Percentiles rank a stretch among this genome's conserved stretches.
Conservation (phyloP, 2,888 invertebrate species). For the Tinea pellionella region DNA sequence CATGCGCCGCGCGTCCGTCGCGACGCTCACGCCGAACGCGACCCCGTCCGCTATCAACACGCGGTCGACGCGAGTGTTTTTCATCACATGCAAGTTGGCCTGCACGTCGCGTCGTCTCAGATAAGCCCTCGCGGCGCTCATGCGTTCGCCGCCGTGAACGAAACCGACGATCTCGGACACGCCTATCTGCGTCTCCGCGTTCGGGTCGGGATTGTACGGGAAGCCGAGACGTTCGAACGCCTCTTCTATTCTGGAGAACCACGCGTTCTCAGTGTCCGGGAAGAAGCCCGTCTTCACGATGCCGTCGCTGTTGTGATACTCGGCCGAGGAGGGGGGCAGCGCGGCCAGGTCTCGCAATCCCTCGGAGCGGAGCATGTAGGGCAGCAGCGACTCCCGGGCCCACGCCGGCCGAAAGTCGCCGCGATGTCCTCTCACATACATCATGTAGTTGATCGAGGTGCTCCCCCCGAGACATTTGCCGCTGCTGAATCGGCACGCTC, state of each 20-base stretch:
- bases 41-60: slow-evolving; percentile 30
- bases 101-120: slow-evolving; percentile 28
- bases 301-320: slow-evolving; percentile 40
- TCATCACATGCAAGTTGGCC: slow-evolving; percentile 28
- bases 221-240: slow-evolving; percentile 29
- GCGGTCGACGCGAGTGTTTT: slow-evolving; percentile 30
- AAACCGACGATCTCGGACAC: slow-evolving; percentile 33
- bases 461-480: slow-evolving; percentile 49
- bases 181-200: slow-evolving; percentile 39
- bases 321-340: slow-evolving; percentile 32
- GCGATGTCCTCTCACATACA: slow-evolving; percentile 40
- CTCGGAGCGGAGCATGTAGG: slow-evolving; percentile 42
- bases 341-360: slow-evolving; percentile 25
- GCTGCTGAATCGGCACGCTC: slow-evolving; percentile 33
- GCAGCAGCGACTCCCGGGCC: slow-evolving; percentile 37
- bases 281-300: slow-evolving; percentile 33
- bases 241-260: slow-evolving; percentile 31
- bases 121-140: slow-evolving; percentile 39
- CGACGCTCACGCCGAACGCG: slow-evolving; percentile 32
- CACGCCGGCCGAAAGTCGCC: slow-evolving; percentile 38
- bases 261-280: slow-evolving; percentile 29
- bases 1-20: slow-evolving; percentile 15
- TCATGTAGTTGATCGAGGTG: slow-evolving; percentile 45
- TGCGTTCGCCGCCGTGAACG: slow-evolving; percentile 32
- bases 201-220: slow-evolving; percentile 36